Base-by-base conservation (phyloP, 2,888 invertebrate genomes). In the Drosophila prostipennis region DNA sequence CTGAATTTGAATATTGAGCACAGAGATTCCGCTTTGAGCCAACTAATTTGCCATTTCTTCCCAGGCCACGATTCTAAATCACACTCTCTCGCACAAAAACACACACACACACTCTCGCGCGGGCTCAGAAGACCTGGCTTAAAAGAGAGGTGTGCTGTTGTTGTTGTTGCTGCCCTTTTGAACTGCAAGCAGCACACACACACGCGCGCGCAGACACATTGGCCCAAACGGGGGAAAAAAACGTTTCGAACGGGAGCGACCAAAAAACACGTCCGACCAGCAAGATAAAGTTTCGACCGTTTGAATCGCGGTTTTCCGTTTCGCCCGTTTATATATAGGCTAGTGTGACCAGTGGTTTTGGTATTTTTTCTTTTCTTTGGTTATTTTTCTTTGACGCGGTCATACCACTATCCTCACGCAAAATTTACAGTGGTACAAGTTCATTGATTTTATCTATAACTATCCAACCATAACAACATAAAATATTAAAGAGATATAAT, bases 1-100 rank as follows among this genome's bases (percentile, higher is more conserved):
- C 65, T 74, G 72, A 78, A 78, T 79, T 74, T 69, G 64, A 78
- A 73, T 73, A 79, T 85, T 85, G 77, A 77, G 85, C 85, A 81
- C 77, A 80, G 60, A 71, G 57, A 58, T 58, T 70, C 48, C 70
- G 45, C 42, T 55, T 71, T 61, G 39, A 71, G 63, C 56, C 61
- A 72, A 48, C 52, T 68, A 57, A 57, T 54, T 70, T 54, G 43
- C 39, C 43, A 40, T 13, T 61, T 74, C 46, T 70, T 67, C 53
- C 56, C 67, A 70, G 51, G 71, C 72, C 67, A 74, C 74, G 76
- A 80, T 68, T 74, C 58, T 58, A 42, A 51, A 29, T 58, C 56
- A 46, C 61, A 70, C 57, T 74, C 58, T 55, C 39, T 48, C 16
- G 55, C 56, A 46, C 61, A 73, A 26, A 73, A 26, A 26, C 54